phyloP scores from a whole-genome alignment of 2,113 vertebrate species.

The Chionomys nivalis region DNA sequence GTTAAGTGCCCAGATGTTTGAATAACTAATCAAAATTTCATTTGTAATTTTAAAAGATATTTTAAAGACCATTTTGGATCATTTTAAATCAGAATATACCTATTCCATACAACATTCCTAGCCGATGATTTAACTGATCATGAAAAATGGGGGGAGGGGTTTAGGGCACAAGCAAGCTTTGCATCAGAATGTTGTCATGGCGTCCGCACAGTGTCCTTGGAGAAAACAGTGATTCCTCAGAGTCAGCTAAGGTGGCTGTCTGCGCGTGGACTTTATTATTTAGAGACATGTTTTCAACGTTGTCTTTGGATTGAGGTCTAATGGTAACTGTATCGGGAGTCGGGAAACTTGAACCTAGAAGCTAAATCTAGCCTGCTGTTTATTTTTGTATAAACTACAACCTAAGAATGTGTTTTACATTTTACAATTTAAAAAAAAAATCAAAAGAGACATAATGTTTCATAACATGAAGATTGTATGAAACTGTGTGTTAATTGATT shows the following conservation, averaged over 20 bases:
- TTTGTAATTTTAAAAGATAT: neutral
- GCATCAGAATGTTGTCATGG: neutral
- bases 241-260: neutral
- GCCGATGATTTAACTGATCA: neutral
- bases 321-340: neutral
- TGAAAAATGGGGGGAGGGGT: neutral
- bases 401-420: neutral
- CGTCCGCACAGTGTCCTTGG: neutral
- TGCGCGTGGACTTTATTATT: neutral
- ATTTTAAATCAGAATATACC: neutral
- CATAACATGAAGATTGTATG: neutral
- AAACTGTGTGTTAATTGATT: neutral
- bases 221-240: conserved; percentile 47
- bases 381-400: neutral
- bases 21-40: conserved; percentile 32
- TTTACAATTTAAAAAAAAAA: conserved; percentile 36
- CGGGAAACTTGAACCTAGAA: neutral
- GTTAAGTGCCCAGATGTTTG: neutral
- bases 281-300: neutral
- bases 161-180: neutral
- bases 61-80: neutral
- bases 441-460: neutral
- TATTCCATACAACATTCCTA: neutral
- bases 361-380: neutral
- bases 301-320: neutral